Evolutionary conservation across 1,140 invertebrate species (phyloP).

Genomic region (Venturia canescens): DNA sequence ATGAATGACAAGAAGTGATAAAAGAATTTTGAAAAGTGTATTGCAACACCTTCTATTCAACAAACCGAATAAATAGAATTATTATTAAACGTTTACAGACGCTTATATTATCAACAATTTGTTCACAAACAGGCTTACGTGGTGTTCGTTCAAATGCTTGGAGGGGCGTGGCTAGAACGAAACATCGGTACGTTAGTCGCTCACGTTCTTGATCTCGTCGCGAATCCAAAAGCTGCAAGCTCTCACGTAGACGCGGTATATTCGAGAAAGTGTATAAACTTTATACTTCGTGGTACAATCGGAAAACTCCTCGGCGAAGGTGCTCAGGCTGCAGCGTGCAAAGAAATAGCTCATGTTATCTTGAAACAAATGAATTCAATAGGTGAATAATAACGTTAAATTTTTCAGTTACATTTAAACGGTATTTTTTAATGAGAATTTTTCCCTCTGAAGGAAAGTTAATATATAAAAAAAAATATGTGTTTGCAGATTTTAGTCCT

Average conservation of each 20-base stretch:
- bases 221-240: conserved; percentile 94
- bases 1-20: too few species aligned
- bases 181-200: conserved; percentile 91
- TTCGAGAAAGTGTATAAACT: conserved; percentile 97
- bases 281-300: conserved; percentile 93
- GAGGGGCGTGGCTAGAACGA: conserved; percentile 94
- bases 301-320: conserved; percentile 97
- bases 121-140: conserved; percentile 88
- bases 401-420: neutral
- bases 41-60: too few species aligned
- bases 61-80: neutral
- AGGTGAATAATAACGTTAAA: conserved; percentile 72
- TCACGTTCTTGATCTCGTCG: conserved; percentile 94
- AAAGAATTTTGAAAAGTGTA: too few species aligned
- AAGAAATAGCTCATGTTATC: conserved; percentile 95
- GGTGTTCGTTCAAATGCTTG: conserved; percentile 94
- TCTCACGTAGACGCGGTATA: conserved; percentile 98
- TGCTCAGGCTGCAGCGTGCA: conserved; percentile 95
- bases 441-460: neutral
- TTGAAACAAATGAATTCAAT: conserved; percentile 97
- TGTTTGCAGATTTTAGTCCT: conserved; percentile 85
- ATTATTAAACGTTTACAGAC: too few species aligned
- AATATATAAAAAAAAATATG: conserved; percentile 38
- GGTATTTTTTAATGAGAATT: neutral
- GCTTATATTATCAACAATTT: too few species aligned